Evolutionary conservation across 2,797 vertebrate species (phyloP).

Genomic region (Paramormyrops hopkinsi): DNA sequence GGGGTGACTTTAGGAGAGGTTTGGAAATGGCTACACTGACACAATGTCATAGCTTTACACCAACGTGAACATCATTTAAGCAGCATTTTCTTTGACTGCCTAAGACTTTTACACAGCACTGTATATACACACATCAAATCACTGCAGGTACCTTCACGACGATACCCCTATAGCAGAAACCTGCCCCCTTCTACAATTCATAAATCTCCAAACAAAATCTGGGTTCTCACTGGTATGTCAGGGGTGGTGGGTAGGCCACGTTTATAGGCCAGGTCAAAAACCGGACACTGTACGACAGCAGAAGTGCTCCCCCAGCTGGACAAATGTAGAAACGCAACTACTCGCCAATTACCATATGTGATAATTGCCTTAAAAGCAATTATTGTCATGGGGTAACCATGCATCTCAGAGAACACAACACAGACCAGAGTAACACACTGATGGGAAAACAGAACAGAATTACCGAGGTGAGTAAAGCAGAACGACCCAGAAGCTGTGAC

Average conservation of each 20-base stretch:
- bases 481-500: neutral
- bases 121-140: neutral
- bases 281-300: neutral
- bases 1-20: neutral
- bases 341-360: neutral
- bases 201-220: neutral
- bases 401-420: neutral
- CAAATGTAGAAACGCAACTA: neutral
- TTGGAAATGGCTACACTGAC: neutral
- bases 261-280: neutral
- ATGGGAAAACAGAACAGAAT: neutral
- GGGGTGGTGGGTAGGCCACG: neutral
- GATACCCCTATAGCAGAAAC: neutral
- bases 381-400: neutral
- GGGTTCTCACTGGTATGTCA: neutral
- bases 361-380: neutral
- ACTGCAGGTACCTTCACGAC: neutral
- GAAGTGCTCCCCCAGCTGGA: neutral
- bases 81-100: neutral
- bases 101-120: neutral
- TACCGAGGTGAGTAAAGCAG: neutral
- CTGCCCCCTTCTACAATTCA: neutral
- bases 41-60: neutral
- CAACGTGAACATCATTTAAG: neutral
- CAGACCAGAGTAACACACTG: neutral